Base-by-base conservation (phyloP, 2,113 vertebrate genomes). In the Gorsachius goisagi region DNA sequence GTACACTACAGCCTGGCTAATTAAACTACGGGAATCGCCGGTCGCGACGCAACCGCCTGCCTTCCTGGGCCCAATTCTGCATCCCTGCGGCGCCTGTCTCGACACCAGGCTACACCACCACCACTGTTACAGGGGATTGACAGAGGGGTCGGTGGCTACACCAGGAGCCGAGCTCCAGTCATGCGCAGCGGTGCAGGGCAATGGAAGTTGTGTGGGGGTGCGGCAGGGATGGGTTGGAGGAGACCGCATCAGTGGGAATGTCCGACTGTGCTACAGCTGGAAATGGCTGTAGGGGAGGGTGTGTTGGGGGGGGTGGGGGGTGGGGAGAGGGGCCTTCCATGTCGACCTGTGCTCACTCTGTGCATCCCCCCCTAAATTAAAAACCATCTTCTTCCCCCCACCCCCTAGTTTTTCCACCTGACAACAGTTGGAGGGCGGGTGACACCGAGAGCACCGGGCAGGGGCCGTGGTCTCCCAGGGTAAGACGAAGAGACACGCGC, bases 401-500 rank as follows among this genome's bases (percentile, higher is more conserved):
- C 74, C 33, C 58, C 27, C 3, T 2, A 11, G 20, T 39, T 66
- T 80, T 44, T 24, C 21, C 1, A 5, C 41, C 27, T 33, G 53
- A 71, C 79, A 71, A 41, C 67, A 71, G 67, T 21, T 14, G 4
- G 66, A 41, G 39, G 32, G 58, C 2, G 15, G 39, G 50, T 56
- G 77, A 80, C 62, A 55, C 32, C 26, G 15, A 8, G 49, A 53
- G 11, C 58, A 20, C 27, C 10, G 9, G 39, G 32, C 8, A 4
- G 41, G 32, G 33, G 33, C 27, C 15, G 0, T 3, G 22, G 17
- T 44, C 32, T 49, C 32, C 32, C 6, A 9, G 39, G 32, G 55
- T n/a, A 30, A 81, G 41, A 68, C 9, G 6, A 45, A 45, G 33
- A 30, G 33, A 68, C 1, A 1, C 26, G 2, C 1, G 1, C 26